These are phyloP conservation scores for Melipona bicolor DNA, from an alignment of 2,888 invertebrate species.

Conservation along the genomic window DNA sequence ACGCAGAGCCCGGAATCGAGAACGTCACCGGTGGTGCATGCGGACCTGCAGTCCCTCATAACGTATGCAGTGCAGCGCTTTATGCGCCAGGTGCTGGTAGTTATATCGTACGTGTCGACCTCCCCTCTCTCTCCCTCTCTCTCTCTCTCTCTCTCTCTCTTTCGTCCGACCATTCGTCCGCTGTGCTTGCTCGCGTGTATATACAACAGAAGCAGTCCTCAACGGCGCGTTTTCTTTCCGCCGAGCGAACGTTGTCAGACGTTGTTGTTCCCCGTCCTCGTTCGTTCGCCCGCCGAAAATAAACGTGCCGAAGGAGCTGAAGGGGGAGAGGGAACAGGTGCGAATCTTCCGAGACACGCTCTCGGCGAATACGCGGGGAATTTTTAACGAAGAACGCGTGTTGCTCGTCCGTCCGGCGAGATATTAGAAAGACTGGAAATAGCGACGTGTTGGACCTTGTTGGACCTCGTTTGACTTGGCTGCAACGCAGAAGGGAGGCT, in stretches of 20 bases:
- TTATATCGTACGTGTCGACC: constrained; percentile 75
- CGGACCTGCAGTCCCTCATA: constrained; percentile 64
- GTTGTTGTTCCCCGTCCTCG: background rate
- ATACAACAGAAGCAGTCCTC: constrained; percentile 43
- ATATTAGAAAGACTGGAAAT: constrained; percentile 32
- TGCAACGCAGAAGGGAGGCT: background rate
- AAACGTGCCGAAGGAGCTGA: constrained; percentile 38
- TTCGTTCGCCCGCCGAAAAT: constrained; percentile 50
- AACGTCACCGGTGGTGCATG: constrained; percentile 63
- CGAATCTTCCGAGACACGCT: constrained; percentile 57
- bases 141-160: background rate
- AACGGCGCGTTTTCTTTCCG: constrained; percentile 66
- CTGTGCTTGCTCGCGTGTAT: constrained; percentile 1
- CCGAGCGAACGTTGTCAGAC: constrained; percentile 53
- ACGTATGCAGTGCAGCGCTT: constrained; percentile 71
- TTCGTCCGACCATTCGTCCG: background rate
- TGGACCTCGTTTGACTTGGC: background rate
- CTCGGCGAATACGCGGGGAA: constrained; percentile 45
- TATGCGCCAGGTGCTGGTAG: constrained; percentile 78
- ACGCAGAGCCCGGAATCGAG: constrained; percentile 35
- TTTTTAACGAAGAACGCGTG: constrained; percentile 64
- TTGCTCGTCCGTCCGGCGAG: constrained; percentile 33
- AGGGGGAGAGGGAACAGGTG: constrained; percentile 60
- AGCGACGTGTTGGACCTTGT: background rate
- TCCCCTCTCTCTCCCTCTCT: background rate